Base-by-base conservation (phyloP, 2,888 invertebrate genomes). In the Noctua janthina region DNA sequence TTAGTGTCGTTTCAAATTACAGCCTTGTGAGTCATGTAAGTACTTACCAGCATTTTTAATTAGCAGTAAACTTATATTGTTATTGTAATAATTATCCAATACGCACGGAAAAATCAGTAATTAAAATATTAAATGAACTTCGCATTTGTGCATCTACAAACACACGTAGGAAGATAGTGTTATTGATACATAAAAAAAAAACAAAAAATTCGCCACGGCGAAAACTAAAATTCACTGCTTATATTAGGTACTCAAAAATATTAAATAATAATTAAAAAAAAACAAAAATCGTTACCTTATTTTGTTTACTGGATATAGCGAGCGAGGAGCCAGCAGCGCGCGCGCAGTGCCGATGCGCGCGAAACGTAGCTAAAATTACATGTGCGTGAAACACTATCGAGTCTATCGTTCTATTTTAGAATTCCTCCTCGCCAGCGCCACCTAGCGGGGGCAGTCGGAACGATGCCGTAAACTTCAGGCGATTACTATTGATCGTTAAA, bases 281-380 rank as follows among this genome's bases (percentile, higher is more conserved):
- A 49, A 4, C 43, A 51, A 62, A 13, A 13, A 51, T 67, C 56
- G 54, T 73, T 87, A 82, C 84, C 84, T 89, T 86, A 71, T 74
- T 84, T 79, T 84, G 76, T 82, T 82, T 81, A 83, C 51, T 68
- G 54, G 72, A 56, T 66, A 56, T 29, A 64, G 51, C 10, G 79
- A 68, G 59, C 15, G 68, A 35, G 23, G 11, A n/a, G n/a, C 56
- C n/a, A n/a, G 39, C 54, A 23, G 78, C 80, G 83, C 82, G 69
- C 69, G 80, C 84, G 81, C 88, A 76, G 86, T 76, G 73, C 85
- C 74, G 89, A 82, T 88, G 83, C 90, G 90, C 90, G 86, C 82
- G 86, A 73, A 75, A 79, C 74, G 73, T 67, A 73, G 90, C 94
- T 94, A 94, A 92, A 92, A 90, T 93, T 94, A 94, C 89, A 91